Evolutionary conservation across 2,113 vertebrate species (phyloP), one percentile per base, ranked within the genome.

Genomic region (Pangasianodon gigas): DNA sequence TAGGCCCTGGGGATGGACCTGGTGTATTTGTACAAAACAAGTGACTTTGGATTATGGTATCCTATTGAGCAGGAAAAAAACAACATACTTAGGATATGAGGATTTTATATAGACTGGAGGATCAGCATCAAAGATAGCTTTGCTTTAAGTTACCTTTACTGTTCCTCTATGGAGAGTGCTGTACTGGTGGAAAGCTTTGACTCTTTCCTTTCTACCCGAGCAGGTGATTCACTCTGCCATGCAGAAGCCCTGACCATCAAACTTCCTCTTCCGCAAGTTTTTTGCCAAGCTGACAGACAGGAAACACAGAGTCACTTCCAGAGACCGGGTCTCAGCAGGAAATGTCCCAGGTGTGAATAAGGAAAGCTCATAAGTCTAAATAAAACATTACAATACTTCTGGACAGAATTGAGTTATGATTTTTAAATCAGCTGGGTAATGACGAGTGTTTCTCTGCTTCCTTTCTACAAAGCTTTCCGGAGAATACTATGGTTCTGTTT

Each of bases 301-400:
- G 90, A 92, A 74, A 86, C 91, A 90, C 44, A 80, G 21, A 92
- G 88, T 88, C 56, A 16, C 90, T 93, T 92, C 88, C 84, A 87
- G 86, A 86, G 87, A 26, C 88, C 90, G 90, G 81, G 89, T 92
- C 86, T 86, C 92, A 93, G 94, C 93, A 94, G 94, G 95, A 95
- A 95, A 91, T 91, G 86, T 37, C 83, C 54, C 91, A 87, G 88
- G 21, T 91, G 92, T 91, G 94, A 93, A 95, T 95, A 93, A 85
- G 92, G 89, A 94, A 93, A 92, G 94, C 94, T 93, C 89, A 92
- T 87, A 84, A 91, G 89, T 91, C 90, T 86, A 89, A 74, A 0
- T 85, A 90, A 79, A 87, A 91, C 81, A 82, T 26, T 54, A n/a
- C 18, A 56, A 79, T 65, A 37, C 37, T 48, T 54, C 75, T 29